Evolutionary conservation across 1,140 invertebrate species (phyloP), one percentile per base, ranked within the genome.

Genomic region (Ostrea edulis): DNA sequence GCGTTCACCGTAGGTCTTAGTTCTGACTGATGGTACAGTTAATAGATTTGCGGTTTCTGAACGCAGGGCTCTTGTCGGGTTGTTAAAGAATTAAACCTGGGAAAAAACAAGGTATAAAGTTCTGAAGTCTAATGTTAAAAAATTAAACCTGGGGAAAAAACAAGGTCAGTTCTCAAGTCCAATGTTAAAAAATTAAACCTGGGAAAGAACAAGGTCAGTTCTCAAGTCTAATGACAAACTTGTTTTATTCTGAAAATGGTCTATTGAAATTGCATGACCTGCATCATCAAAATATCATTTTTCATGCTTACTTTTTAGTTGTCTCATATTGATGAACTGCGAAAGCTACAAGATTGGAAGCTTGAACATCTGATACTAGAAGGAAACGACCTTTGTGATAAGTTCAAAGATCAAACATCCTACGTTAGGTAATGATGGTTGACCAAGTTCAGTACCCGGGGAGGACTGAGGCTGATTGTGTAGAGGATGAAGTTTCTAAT

Each of bases 131-230:
- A n/a, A n/a, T n/a, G n/a, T n/a, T n/a, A n/a, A n/a, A n/a, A n/a
- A n/a, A n/a, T n/a, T n/a, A n/a, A n/a, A n/a, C n/a, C n/a, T n/a
- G n/a, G n/a, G n/a, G n/a, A n/a, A n/a, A n/a, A n/a, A n/a, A n/a
- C n/a, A n/a, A n/a, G n/a, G n/a, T n/a, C n/a, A n/a, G n/a, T n/a
- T n/a, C n/a, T n/a, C n/a, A n/a, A n/a, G n/a, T n/a, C n/a, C n/a
- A n/a, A n/a, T 90, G 94, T 99, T 3, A 97, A 97, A 93, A 97
- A 97, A 86, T 95, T 99, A 3, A 97, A 98, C 93, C 94, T 98
- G 87, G 96, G 5, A n/a, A 97, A 97, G 90, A 99, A 98, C 93
- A 97, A 96, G 95, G 97, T 98, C n/a, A n/a, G n/a, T n/a, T n/a
- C n/a, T n/a, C n/a, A 96, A 25, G 17, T 88, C 12, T 8, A 52